Evolutionary conservation across 2,888 invertebrate genomes (phyloP).

Genomic region (Acleris holmiana): DNA sequence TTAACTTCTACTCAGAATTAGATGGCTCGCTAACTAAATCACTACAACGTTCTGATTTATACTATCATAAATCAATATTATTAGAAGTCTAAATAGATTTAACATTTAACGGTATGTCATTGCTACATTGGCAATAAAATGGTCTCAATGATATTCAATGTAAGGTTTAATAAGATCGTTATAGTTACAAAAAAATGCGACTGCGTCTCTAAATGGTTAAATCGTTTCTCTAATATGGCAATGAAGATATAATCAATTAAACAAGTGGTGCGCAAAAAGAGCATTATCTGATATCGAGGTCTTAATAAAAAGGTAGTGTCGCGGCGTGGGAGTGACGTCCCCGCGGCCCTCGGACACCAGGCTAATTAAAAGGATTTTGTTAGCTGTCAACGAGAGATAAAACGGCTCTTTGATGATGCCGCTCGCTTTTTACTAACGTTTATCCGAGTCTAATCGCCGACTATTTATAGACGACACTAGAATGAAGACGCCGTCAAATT

Average conservation of each 20-base stretch:
- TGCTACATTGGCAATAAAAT: slow-evolving; percentile 19
- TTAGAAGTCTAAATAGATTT: slow-evolving; percentile 13
- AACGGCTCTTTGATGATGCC: slow-evolving; percentile 67
- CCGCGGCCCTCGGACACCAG: slow-evolving; percentile 50
- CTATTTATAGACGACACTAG: slow-evolving; percentile 31
- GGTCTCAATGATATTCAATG: neutral
- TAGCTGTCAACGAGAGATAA: slow-evolving; percentile 81
- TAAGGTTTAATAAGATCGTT: neutral
- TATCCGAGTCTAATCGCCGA: slow-evolving; percentile 32
- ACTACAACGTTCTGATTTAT: slow-evolving; percentile 21
- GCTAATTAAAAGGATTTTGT: slow-evolving; percentile 84
- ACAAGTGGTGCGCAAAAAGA: slow-evolving; percentile 29
- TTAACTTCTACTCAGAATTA: slow-evolving; percentile 35
- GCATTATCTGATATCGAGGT: slow-evolving; percentile 38
- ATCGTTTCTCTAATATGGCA: slow-evolving; percentile 15
- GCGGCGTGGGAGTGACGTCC: slow-evolving; percentile 58
- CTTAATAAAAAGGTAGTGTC: slow-evolving; percentile 41
- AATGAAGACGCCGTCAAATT: slow-evolving; percentile 23
- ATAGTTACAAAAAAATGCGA: slow-evolving; percentile 4
- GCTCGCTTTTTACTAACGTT: slow-evolving; percentile 43
- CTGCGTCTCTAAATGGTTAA: slow-evolving; percentile 5
- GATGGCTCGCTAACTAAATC: slow-evolving; percentile 23
- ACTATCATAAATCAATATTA: slow-evolving; percentile 26
- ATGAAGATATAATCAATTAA: slow-evolving; percentile 33
- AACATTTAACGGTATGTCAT: slow-evolving; percentile 14